These are phyloP conservation scores for Macrobrachium rosenbergii DNA, from an alignment of 1,140 invertebrate species.

Conservation along the genomic window DNA sequence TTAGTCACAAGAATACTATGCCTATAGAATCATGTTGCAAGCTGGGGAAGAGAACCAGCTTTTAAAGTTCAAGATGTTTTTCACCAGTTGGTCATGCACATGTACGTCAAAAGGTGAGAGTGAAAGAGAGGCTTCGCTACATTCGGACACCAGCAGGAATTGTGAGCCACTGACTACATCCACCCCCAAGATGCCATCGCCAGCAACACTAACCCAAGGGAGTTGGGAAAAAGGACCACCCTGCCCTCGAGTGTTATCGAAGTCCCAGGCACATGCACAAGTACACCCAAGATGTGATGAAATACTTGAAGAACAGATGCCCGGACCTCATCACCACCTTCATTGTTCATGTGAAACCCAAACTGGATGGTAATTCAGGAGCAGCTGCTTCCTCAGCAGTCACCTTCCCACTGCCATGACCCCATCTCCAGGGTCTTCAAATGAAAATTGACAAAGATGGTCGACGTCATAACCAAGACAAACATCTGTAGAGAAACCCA, in stretches of 20 bases:
- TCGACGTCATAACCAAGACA: constrained; percentile 70
- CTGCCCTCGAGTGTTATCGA: constrained; percentile 70
- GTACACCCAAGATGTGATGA: constrained; percentile 71
- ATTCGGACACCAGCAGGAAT: too few species aligned
- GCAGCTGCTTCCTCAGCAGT: constrained; percentile 66
- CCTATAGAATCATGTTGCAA: too few species aligned
- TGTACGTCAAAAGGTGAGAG: too few species aligned
- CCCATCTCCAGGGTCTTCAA: background rate
- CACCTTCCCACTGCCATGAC: background rate
- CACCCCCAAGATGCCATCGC: background rate
- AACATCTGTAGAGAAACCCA: constrained; percentile 29
- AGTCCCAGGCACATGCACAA: constrained; percentile 71
- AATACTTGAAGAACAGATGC: constrained; percentile 71
- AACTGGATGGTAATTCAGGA: constrained; percentile 70
- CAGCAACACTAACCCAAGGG: background rate
- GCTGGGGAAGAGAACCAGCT: too few species aligned
- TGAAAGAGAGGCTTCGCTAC: too few species aligned
- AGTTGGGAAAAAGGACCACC: constrained; percentile 67
- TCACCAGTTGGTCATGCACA: too few species aligned
- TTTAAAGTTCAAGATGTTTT: too few species aligned
- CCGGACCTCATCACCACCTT: constrained; percentile 73
- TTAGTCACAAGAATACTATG: too few species aligned
- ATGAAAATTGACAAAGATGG: constrained; percentile 6
- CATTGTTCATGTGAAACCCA: constrained; percentile 73
- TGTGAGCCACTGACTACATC: too few species aligned